These are phyloP conservation scores for Mus musculus DNA, from an alignment of 2,113 vertebrate genomes.

Conservation along the genomic window GRCm39 chr9:86480501-86481000, in stretches of 20 bases:
- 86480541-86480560: neutral
- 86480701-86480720: slow-evolving; percentile 35
- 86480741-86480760: no score
- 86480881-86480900: slow-evolving; percentile 43
- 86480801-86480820: slow-evolving; percentile 93
- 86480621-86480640: neutral
- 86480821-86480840: slow-evolving; percentile 94
- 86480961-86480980: neutral
- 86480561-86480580: neutral
- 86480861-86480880: slow-evolving; percentile 94
- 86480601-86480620: neutral
- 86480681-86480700: slow-evolving; percentile 25
- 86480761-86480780: slow-evolving; percentile 92
- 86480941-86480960: neutral
- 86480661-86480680: neutral
- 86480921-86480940: neutral
- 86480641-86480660: neutral
- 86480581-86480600: no score
- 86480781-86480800: slow-evolving; percentile 92
- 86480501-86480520: neutral
- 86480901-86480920: neutral
- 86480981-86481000: neutral
- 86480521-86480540: neutral
- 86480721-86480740: neutral
- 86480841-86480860: slow-evolving; percentile 93